Percentiles rank a stretch among this genome's conserved stretches.
phyloP scores from a whole-genome alignment of 2,888 invertebrate species.

The Drosophila subsilvestris region DNA sequence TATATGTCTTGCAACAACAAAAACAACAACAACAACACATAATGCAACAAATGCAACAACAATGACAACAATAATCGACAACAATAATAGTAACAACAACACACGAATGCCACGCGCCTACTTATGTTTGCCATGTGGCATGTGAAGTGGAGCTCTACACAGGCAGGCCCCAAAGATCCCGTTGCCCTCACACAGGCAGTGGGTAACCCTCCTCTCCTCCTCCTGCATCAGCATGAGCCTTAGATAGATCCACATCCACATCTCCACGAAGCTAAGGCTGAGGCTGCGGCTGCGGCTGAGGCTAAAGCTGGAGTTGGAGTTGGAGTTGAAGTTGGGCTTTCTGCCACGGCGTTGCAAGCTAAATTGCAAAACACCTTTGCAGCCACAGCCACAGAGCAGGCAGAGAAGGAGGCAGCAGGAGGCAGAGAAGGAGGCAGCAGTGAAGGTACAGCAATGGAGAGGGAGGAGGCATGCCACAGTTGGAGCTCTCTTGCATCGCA shows the following conservation, averaged over 20 bases:
- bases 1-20: constrained; percentile 62
- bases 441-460: constrained; percentile 9
- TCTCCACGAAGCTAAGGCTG: constrained; percentile 19
- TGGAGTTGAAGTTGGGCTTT: constrained; percentile 48
- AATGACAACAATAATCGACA: constrained; percentile 76
- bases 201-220: background rate
- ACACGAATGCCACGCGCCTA: constrained; percentile 83
- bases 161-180: constrained; percentile 45
- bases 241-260: constrained; percentile 64
- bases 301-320: constrained; percentile 2
- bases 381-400: constrained; percentile 63
- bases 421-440: background rate
- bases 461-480: constrained; percentile 13
- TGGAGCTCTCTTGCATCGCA: constrained; percentile 24
- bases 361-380: constrained; percentile 80
- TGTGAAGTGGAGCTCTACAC: constrained; percentile 68
- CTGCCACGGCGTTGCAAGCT: constrained; percentile 70
- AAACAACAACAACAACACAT: constrained; percentile 32
- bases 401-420: constrained; percentile 21
- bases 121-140: constrained; percentile 79
- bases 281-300: background rate
- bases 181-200: constrained; percentile 42
- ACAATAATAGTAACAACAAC: constrained; percentile 79
- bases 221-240: constrained; percentile 20
- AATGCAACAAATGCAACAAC: constrained; percentile 40